Conservation (phyloP, 2,797 vertebrate genomes). For the Limnodromus scolopaceus region DNA sequence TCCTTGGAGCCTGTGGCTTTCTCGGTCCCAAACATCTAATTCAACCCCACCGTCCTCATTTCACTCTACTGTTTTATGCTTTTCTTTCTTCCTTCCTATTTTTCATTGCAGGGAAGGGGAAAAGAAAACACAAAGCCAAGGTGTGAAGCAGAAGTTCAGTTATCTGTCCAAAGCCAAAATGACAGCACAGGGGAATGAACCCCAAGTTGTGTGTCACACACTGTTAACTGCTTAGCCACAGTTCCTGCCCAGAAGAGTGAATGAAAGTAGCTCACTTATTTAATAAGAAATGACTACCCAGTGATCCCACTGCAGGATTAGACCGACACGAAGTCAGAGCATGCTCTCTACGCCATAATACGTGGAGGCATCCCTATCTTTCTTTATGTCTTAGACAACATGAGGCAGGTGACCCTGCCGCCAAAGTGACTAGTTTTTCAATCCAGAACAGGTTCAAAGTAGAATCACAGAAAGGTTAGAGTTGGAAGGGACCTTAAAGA, state of each 20-base stretch:
- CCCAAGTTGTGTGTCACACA: background rate
- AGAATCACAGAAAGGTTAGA: too few relatives aligned
- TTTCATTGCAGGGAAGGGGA: background rate
- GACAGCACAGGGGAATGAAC: background rate
- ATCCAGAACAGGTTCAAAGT: background rate
- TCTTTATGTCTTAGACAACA: rapidly evolving
- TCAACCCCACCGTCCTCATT: background rate
- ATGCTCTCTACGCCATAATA: background rate
- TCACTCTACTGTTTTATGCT: background rate
- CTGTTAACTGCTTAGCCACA: background rate
- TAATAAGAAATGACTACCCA: background rate
- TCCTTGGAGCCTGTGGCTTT: background rate
- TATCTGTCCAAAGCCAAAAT: background rate
- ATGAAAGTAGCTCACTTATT: background rate
- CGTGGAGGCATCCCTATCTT: background rate
- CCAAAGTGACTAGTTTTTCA: background rate
- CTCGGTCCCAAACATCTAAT: background rate
- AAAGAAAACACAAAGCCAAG: background rate
- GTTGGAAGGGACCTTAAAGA: too few relatives aligned
- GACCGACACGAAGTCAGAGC: background rate
- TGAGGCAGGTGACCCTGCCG: background rate
- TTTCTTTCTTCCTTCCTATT: background rate
- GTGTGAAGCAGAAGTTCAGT: background rate
- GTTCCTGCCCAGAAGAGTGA: background rate
- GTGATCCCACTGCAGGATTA: background rate